Percentiles rank a stretch among this genome's conserved stretches.
Evolutionary conservation across 2,113 vertebrate genomes (phyloP).

Genomic region (Tetrao urogallus): DNA sequence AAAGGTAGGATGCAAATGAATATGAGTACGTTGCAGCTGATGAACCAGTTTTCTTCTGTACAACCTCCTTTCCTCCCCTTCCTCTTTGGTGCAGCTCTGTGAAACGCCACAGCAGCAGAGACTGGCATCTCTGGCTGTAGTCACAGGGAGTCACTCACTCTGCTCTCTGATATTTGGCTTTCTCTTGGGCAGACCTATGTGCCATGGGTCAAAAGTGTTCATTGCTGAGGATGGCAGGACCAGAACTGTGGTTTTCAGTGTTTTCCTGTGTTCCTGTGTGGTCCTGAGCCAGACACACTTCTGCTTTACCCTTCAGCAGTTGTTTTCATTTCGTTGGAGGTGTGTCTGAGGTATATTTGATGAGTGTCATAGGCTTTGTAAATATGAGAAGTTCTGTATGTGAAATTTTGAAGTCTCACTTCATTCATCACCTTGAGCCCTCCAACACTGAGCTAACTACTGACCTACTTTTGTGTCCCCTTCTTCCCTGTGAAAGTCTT

Average conservation of each 20-base stretch:
- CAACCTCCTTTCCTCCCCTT: background rate
- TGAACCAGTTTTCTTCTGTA: background rate
- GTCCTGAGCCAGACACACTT: background rate
- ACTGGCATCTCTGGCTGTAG: background rate
- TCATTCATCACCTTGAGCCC: background rate
- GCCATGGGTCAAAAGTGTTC: no score
- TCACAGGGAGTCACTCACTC: background rate
- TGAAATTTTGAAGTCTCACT: background rate
- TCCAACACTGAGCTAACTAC: background rate
- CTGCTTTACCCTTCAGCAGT: background rate
- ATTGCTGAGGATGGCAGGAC: background rate
- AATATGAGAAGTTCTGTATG: background rate
- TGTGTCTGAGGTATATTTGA: background rate
- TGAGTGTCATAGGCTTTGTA: background rate
- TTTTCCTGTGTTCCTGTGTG: background rate
- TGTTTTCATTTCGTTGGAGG: background rate
- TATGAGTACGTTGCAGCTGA: rapidly evolving
- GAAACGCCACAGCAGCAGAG: rapidly evolving
- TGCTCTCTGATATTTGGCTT: rapidly evolving
- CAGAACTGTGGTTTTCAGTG: background rate
- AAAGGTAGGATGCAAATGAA: background rate
- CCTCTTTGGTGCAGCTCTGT: background rate
- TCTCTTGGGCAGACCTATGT: background rate
- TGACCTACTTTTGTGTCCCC: background rate
- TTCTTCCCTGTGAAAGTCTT: background rate